These are phyloP conservation scores for Blera fallax DNA, from an alignment of 2,888 invertebrate species.

Conservation along the genomic window DNA sequence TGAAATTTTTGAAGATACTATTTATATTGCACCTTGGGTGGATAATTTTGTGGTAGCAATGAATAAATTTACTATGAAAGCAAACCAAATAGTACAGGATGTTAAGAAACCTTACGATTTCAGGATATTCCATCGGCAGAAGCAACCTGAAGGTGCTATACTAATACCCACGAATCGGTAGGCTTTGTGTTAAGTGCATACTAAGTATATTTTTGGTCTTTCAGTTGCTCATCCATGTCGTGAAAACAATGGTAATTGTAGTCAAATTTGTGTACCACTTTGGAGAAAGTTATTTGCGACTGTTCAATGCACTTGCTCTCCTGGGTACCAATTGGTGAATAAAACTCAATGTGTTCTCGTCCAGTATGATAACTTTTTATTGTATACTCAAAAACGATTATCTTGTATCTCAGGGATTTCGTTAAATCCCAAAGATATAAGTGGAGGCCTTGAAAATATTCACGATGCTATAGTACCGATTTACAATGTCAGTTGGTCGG, in stretches of 20 bases:
- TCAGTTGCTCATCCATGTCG: conserved; percentile 87
- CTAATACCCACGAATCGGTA: neutral
- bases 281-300: conserved; percentile 84
- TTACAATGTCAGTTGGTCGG: conserved; percentile 85
- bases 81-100: conserved; percentile 82
- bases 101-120: conserved; percentile 85
- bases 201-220: conserved; percentile 72
- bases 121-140: conserved; percentile 89
- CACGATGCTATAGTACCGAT: conserved; percentile 87
- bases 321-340: conserved; percentile 86
- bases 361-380: conserved; percentile 85
- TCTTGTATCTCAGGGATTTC: conserved; percentile 87
- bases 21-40: conserved; percentile 89
- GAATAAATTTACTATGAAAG: conserved; percentile 83
- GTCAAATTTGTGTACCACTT: conserved; percentile 88
- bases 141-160: conserved; percentile 87
- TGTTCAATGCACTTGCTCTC: conserved; percentile 87
- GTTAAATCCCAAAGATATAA: conserved; percentile 69
- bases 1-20: conserved; percentile 87
- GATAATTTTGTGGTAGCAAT: conserved; percentile 85
- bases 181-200: neutral
- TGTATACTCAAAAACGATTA: conserved; percentile 86
- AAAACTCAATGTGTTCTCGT: conserved; percentile 85
- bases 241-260: conserved; percentile 86
- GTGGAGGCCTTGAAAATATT: conserved; percentile 68